Percentiles rank a stretch among this genome's conserved stretches.
These are phyloP conservation scores for Drosophila histrio DNA, from an alignment of 2,888 invertebrate genomes.

Conservation along the genomic window DNA sequence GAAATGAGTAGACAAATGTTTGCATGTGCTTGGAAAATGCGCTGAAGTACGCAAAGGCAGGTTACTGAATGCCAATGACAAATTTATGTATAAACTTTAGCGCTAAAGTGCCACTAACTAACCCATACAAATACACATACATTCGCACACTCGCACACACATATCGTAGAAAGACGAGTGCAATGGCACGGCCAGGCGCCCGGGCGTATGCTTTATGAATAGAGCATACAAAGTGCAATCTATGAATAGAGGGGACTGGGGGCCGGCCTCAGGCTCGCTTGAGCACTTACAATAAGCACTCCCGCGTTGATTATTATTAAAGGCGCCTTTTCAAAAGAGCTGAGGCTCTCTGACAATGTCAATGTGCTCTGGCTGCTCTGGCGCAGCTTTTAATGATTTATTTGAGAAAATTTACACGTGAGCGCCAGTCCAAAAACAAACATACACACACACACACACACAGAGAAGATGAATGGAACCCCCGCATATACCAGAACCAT, in stretches of 20 bases:
- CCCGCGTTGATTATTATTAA: slow-evolving; percentile 78
- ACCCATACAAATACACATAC: slow-evolving; percentile 52
- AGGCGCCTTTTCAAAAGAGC: slow-evolving; percentile 59
- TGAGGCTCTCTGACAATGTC: slow-evolving; percentile 67
- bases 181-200: slow-evolving; percentile 73
- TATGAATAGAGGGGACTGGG: slow-evolving; percentile 60
- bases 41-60: slow-evolving; percentile 50
- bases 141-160: slow-evolving; percentile 5
- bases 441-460: slow-evolving; percentile 50
- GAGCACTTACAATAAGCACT: slow-evolving; percentile 71
- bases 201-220: slow-evolving; percentile 67
- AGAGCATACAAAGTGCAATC: slow-evolving; percentile 58
- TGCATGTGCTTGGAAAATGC: slow-evolving; percentile 50
- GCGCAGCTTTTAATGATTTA: slow-evolving; percentile 79
- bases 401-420: slow-evolving; percentile 80
- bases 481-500: slow-evolving; percentile 13
- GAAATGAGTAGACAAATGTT: slow-evolving; percentile 54
- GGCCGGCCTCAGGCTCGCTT: slow-evolving; percentile 39
- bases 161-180: slow-evolving; percentile 66
- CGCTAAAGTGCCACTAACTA: slow-evolving; percentile 78
- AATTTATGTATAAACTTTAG: slow-evolving; percentile 80
- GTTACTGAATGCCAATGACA: slow-evolving; percentile 72
- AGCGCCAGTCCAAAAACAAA: slow-evolving; percentile 63
- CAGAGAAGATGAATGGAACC: slow-evolving; percentile 58
- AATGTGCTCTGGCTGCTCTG: slow-evolving; percentile 65